Conservation (phyloP, 2,113 vertebrate genomes). For the Myocastor coypus region DNA sequence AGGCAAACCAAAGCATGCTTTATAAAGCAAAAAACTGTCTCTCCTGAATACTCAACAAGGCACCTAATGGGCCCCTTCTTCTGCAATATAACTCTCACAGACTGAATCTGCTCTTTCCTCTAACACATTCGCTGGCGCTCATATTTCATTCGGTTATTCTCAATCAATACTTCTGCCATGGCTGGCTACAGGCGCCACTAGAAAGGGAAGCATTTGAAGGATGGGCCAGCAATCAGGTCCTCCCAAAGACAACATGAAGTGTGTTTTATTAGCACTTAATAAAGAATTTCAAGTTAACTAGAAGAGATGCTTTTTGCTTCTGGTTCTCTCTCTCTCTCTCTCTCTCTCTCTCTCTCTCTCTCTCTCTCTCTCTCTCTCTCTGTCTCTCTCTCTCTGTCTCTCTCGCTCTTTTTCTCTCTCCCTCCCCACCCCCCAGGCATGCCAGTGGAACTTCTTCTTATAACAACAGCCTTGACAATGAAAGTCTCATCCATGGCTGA, state of each 20-base stretch:
- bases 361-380: too few relatives aligned
- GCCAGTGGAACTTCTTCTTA: neutral
- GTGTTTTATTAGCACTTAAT: neutral
- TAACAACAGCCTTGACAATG: neutral
- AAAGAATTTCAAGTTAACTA: neutral
- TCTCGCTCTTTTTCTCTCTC: neutral
- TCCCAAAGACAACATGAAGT: neutral
- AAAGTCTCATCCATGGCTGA: neutral
- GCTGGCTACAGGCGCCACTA: neutral
- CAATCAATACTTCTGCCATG: conserved; percentile 50
- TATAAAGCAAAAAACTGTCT: conserved; percentile 73
- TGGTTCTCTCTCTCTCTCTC: too few relatives aligned
- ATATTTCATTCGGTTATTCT: conserved; percentile 68
- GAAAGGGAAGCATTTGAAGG: neutral
- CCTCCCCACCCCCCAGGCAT: conserved; percentile 1
- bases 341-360: too few relatives aligned
- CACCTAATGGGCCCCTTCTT: conserved; percentile 65
- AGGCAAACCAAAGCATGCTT: conserved; percentile 77
- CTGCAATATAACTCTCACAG: conserved; percentile 19
- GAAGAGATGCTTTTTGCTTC: neutral
- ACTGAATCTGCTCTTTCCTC: conserved; percentile 1
- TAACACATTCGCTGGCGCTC: neutral
- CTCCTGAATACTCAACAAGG: conserved; percentile 65
- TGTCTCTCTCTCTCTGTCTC: neutral
- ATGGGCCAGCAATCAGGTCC: neutral